A percentile compares a stretch with the other conserved stretches of the same genome.
phyloP scores from a whole-genome alignment of 1,140 invertebrate species.

The Heliconius hewitsoni region DNA sequence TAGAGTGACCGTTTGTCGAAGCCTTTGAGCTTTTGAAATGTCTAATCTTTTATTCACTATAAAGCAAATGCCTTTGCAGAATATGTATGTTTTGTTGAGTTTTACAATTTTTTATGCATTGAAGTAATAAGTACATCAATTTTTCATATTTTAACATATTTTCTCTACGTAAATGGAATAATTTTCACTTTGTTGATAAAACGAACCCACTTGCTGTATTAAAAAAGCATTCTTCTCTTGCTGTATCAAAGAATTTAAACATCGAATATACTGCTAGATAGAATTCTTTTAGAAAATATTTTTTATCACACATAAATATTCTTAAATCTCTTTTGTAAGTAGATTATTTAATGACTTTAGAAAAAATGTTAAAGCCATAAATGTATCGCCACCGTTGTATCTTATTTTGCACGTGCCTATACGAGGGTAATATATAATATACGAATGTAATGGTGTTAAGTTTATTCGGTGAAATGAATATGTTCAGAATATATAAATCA shows the following conservation, averaged over 20 bases:
- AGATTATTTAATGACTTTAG: background rate
- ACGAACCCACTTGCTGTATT: too few species aligned
- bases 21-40: background rate
- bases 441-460: background rate
- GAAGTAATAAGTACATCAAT: background rate
- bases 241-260: too few species aligned
- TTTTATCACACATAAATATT: too few species aligned
- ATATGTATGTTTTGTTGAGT: background rate
- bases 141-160: too few species aligned
- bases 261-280: background rate
- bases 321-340: too few species aligned
- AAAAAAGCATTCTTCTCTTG: too few species aligned
- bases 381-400: background rate
- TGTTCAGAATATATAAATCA: too few species aligned
- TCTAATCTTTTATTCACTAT: constrained; percentile 12
- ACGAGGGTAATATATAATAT: background rate
- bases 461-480: too few species aligned
- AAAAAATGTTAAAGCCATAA: background rate
- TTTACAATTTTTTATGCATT: background rate
- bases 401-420: background rate
- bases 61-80: background rate
- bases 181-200: too few species aligned
- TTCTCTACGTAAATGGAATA: too few species aligned
- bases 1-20: constrained; percentile 10
- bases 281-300: background rate